Conservation (phyloP, 2,888 invertebrate species). For the Spodoptera picta region DNA sequence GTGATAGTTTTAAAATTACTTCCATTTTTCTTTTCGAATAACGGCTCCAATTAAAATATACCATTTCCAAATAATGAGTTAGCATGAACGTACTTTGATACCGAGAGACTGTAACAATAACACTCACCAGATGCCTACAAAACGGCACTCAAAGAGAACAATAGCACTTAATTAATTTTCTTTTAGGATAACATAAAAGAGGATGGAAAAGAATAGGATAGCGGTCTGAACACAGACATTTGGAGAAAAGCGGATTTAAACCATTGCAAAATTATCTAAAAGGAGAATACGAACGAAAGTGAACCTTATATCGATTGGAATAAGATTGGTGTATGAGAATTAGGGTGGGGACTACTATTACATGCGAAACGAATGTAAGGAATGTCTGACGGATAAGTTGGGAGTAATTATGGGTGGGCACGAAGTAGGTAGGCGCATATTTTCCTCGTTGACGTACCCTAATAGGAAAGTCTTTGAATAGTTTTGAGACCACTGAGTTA, state of each 20-base stretch:
- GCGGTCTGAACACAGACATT: conserved; percentile 71
- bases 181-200: conserved; percentile 77
- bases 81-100: conserved; percentile 35
- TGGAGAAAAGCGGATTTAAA: conserved; percentile 76
- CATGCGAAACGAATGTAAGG: conserved; percentile 64
- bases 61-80: conserved; percentile 31
- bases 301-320: conserved; percentile 15
- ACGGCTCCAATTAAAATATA: conserved; percentile 23
- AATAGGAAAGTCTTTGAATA: conserved; percentile 53
- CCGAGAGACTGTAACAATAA: conserved; percentile 52
- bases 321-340: conserved; percentile 20
- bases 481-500: conserved; percentile 48
- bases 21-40: not conserved
- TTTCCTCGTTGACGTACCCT: conserved; percentile 49
- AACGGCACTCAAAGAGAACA: conserved; percentile 73
- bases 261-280: conserved; percentile 64
- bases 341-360: conserved; percentile 51
- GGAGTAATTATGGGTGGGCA: conserved; percentile 60
- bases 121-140: conserved; percentile 67
- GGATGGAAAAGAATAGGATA: conserved; percentile 70
- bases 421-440: conserved; percentile 52
- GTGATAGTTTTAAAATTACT: no score
- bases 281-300: conserved; percentile 23
- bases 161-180: conserved; percentile 84
- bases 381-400: conserved; percentile 61